Percentiles rank a stretch among this genome's conserved stretches.
These are phyloP conservation scores for Hermetia illucens DNA, from an alignment of 1,140 invertebrate species.

Conservation along the genomic window DNA sequence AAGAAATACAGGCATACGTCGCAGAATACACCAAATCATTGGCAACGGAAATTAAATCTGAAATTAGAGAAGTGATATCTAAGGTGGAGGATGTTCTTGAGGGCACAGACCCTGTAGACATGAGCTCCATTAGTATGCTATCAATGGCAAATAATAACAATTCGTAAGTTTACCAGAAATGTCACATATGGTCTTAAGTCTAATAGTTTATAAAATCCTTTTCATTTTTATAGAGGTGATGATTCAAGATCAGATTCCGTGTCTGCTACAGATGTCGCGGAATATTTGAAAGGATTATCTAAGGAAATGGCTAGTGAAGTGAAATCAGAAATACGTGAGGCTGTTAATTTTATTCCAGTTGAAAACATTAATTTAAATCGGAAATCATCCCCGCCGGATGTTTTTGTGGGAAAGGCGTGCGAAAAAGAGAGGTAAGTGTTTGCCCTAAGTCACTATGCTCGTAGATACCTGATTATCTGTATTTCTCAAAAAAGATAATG, in stretches of 20 bases:
- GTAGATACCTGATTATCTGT: no score
- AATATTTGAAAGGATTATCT: constrained; percentile 60
- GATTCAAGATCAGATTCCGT: constrained; percentile 42
- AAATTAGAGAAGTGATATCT: constrained; percentile 62
- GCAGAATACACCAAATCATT: constrained; percentile 62
- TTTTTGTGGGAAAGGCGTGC: no score
- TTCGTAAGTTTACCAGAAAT: background rate
- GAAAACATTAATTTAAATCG: no score
- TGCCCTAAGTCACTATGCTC: no score
- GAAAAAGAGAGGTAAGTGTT: no score
- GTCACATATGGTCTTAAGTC: background rate
- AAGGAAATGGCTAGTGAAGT: constrained; percentile 64
- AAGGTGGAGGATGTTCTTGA: constrained; percentile 61
- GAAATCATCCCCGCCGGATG: no score
- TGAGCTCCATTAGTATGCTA: background rate
- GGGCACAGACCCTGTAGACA: constrained; percentile 39
- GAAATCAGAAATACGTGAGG: constrained; percentile 57
- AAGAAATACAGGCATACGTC: constrained; percentile 54
- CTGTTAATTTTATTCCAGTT: constrained; percentile 55
- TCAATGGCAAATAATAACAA: constrained; percentile 1
- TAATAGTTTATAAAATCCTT: background rate
- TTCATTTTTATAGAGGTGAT: constrained; percentile 9
- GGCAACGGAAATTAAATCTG: constrained; percentile 65
- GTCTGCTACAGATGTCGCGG: constrained; percentile 53
- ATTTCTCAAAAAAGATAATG: no score